These are phyloP conservation scores for Fissipunctia ypsillon DNA, from an alignment of 2,888 invertebrate genomes.

Conservation along the genomic window DNA sequence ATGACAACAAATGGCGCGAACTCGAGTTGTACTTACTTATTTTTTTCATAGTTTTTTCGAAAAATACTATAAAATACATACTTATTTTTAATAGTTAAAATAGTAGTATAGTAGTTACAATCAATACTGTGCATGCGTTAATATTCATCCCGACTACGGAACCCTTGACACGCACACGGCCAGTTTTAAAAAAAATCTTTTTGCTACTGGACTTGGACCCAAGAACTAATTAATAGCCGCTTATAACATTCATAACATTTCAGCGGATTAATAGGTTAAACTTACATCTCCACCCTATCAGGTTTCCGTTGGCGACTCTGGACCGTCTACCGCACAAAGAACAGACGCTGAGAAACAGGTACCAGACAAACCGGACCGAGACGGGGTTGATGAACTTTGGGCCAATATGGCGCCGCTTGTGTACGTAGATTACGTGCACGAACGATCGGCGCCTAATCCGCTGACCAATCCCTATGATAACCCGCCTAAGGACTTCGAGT, in stretches of 20 bases:
- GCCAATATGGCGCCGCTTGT: slow-evolving; percentile 77
- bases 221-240: not conserved
- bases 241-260: not conserved
- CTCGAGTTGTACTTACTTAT: not conserved
- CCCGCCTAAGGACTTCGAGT: slow-evolving; percentile 82
- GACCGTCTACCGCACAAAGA: not conserved
- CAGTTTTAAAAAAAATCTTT: not conserved
- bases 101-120: too few relatives aligned
- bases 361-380: slow-evolving; percentile 67
- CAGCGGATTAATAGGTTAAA: not conserved
- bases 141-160: not conserved
- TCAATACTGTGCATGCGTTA: not conserved
- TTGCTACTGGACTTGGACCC: not conserved
- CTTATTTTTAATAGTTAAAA: too few relatives aligned
- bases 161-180: not conserved
- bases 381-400: slow-evolving; percentile 73
- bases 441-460: slow-evolving; percentile 75
- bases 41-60: not conserved
- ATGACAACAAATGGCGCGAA: not conserved
- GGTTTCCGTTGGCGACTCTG: slow-evolving; percentile 35
- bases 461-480: slow-evolving; percentile 79
- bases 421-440: slow-evolving; percentile 77
- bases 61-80: not conserved
- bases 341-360: too few relatives aligned
- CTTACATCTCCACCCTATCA: not conserved